Evolutionary conservation across 2,888 invertebrate species (phyloP), one percentile per base, ranked within the genome.

Genomic region (Cataglyphis cursor): DNA sequence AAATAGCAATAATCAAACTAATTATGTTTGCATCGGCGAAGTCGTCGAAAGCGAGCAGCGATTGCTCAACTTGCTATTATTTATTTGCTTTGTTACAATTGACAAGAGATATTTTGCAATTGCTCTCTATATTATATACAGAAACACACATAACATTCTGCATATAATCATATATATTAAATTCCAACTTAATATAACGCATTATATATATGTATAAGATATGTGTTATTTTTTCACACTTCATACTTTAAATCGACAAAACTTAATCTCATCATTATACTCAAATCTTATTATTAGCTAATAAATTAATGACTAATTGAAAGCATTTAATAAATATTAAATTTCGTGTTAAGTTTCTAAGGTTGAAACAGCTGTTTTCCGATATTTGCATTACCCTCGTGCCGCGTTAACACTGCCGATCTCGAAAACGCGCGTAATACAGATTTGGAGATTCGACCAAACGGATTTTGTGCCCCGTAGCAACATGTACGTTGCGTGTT

Each of bases 381-480:
- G 44, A 3, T 31, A 41, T 61, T 44, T 54, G 62, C 38, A 70
- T 68, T 61, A 61, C 21, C 48, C 18, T 54, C 44, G 48, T 24
- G 24, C 54, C 35, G 81, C 70, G 75, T 61, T 75, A 87, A 88
- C 82, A 88, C 54, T 65, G 21, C 68, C 76, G 68, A 85, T 83
- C 90, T 85, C 85, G 90, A 88, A 85, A 88, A 90, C 83, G 83
- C 85, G 82, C 82, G 89, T 89, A 90, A 90, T 86, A 85, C 90
- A 81, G 66, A 74, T 75, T 88, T 85, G 90, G 87, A 89, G 89
- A 89, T 86, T 90, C 90, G 89, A 86, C 85, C 87, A 87, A 87
- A 90, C 87, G 90, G 89, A 90, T 90, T 91, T 89, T 86, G 90
- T 89, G 90, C 89, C 89, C 88, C 87, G 90, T 87, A 87, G 90